Percentiles rank a stretch among this genome's conserved stretches.
Evolutionary conservation across 2,888 invertebrate species (phyloP).

Genomic region (Patella pellucida): DNA sequence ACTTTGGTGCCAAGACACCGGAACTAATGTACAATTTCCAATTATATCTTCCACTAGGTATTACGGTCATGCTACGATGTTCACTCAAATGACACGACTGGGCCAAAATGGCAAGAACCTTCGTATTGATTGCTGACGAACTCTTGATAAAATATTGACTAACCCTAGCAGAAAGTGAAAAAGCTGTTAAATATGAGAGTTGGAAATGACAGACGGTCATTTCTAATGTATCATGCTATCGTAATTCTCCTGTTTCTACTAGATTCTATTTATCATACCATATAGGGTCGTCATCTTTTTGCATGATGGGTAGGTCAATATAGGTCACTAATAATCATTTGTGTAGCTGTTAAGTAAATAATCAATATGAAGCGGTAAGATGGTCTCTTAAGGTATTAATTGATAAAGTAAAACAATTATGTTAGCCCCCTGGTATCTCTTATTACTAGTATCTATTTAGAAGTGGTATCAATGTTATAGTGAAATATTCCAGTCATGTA

Average conservation of each 20-base stretch:
- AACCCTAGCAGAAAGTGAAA: too few relatives aligned
- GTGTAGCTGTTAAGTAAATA: neutral
- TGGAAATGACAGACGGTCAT: too few relatives aligned
- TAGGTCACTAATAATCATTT: constrained; percentile 5
- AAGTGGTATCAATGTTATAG: too few relatives aligned
- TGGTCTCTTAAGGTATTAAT: constrained; percentile 8
- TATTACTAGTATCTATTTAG: too few relatives aligned
- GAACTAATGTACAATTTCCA: constrained; percentile 10
- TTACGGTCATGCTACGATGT: neutral
- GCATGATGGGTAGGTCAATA: neutral
- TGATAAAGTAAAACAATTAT: constrained; percentile 6
- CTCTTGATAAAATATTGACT: too few relatives aligned
- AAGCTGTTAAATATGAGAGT: too few relatives aligned
- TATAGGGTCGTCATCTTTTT: neutral
- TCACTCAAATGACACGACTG: neutral
- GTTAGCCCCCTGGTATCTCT: neutral
- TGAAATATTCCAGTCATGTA: too few relatives aligned
- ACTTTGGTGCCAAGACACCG: neutral
- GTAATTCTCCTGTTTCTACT: too few relatives aligned
- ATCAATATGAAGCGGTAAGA: constrained; percentile 5
- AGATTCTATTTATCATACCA: too few relatives aligned
- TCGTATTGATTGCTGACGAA: too few relatives aligned
- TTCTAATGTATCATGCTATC: too few relatives aligned
- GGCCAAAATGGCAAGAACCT: too few relatives aligned
- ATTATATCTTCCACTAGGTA: constrained; percentile 3